Evolutionary conservation across 2,888 invertebrate species (phyloP).

Genomic region (Galerucella pusilla): DNA sequence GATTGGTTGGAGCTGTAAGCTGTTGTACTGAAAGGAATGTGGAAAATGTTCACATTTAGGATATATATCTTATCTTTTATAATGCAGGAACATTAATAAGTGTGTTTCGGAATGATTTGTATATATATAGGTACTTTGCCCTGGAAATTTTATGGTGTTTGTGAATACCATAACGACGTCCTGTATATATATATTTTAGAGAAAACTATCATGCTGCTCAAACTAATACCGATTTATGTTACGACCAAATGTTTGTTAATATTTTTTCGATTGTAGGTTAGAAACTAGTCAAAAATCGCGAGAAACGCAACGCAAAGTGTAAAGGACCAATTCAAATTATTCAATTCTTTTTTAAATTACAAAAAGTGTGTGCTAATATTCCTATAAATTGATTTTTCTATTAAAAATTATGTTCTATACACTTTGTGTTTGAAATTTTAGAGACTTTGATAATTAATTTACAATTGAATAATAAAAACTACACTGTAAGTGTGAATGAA

Average conservation of each 20-base stretch:
- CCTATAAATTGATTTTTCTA: background rate
- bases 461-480: background rate
- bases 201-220: slow-evolving; percentile 7
- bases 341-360: background rate
- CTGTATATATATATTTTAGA: background rate
- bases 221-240: background rate
- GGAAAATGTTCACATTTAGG: too few species aligned
- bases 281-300: slow-evolving; percentile 7
- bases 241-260: background rate
- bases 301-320: slow-evolving; percentile 1
- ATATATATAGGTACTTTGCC: background rate
- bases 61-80: too few species aligned
- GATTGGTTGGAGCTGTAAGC: too few species aligned
- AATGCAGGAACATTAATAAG: background rate
- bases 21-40: too few species aligned
- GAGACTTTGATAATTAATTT: background rate
- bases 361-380: background rate
- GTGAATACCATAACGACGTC: background rate
- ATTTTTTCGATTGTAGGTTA: background rate
- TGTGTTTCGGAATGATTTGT: background rate
- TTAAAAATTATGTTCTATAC: background rate
- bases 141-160: background rate
- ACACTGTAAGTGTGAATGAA: background rate
- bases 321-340: background rate
- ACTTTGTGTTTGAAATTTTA: background rate